phyloP scores from a whole-genome alignment of 2,888 invertebrate genomes.

The Crepidodera aurea region DNA sequence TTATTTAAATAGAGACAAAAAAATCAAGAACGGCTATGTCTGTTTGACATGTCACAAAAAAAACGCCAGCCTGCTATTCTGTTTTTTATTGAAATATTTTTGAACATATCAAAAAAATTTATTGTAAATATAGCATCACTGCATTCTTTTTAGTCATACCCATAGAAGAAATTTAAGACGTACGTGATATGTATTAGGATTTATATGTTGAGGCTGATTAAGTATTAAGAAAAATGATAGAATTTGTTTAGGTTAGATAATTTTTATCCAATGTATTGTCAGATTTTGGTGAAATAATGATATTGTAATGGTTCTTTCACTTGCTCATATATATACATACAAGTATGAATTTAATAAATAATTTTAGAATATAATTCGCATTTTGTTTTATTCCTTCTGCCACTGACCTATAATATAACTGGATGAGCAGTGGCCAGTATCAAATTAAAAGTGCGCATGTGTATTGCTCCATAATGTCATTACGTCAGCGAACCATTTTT shows the following conservation, averaged over 20 bases:
- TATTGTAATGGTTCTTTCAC: constrained; percentile 43
- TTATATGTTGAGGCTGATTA: constrained; percentile 53
- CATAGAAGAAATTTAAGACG: constrained; percentile 12
- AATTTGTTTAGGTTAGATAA: constrained; percentile 40
- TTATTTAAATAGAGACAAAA: constrained; percentile 10
- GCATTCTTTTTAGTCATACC: constrained; percentile 11
- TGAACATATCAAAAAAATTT: constrained; percentile 27
- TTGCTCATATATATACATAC: constrained; percentile 43
- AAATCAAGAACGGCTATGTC: too few relatives aligned
- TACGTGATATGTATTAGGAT: constrained; percentile 49
- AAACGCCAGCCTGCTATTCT: neutral
- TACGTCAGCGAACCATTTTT: too few relatives aligned
- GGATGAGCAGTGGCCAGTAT: too few relatives aligned
- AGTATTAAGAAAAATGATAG: constrained; percentile 45
- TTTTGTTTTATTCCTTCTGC: too few relatives aligned
- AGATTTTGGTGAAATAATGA: constrained; percentile 24
- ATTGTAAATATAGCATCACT: constrained; percentile 27
- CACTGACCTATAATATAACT: too few relatives aligned
- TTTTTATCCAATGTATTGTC: constrained; percentile 46
- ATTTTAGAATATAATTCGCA: constrained; percentile 26
- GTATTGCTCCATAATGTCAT: too few relatives aligned
- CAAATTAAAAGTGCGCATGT: too few relatives aligned
- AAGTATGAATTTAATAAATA: constrained; percentile 38
- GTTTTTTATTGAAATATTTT: constrained; percentile 5
- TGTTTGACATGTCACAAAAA: too few relatives aligned